phyloP scores from a whole-genome alignment of 1,140 invertebrate species.

The Microplitis demolitor region DNA sequence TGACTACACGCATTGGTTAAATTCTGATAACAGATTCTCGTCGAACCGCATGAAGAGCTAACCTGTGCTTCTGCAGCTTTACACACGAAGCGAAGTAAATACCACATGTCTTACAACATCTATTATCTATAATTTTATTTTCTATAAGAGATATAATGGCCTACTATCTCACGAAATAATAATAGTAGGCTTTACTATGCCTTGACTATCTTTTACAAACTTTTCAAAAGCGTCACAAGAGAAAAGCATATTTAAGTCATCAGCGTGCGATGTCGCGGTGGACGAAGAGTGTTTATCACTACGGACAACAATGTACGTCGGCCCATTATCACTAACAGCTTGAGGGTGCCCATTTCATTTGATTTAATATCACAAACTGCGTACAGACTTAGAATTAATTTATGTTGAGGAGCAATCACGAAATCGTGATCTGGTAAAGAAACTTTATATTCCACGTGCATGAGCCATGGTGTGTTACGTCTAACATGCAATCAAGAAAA shows the following conservation, averaged over 20 bases:
- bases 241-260: constrained; percentile 44
- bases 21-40: too few relatives aligned
- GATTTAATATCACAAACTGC: constrained; percentile 39
- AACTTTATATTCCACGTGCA: constrained; percentile 54
- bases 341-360: constrained; percentile 35
- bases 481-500: too few relatives aligned
- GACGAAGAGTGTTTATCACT: constrained; percentile 46
- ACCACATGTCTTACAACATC: too few relatives aligned
- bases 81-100: too few relatives aligned
- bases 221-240: constrained; percentile 29
- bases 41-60: too few relatives aligned
- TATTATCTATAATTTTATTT: too few relatives aligned
- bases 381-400: constrained; percentile 47
- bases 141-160: constrained; percentile 58
- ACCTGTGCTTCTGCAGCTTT: too few relatives aligned
- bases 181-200: constrained; percentile 49
- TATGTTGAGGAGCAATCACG: constrained; percentile 46
- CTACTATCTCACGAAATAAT: constrained; percentile 51
- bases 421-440: constrained; percentile 36
- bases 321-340: constrained; percentile 48
- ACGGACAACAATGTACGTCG: constrained; percentile 54
- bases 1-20: too few relatives aligned
- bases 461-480: constrained; percentile 25
- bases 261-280: constrained; percentile 47
- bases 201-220: constrained; percentile 23